Percentiles rank a stretch among this genome's conserved stretches.
Conservation (phyloP, 2,888 invertebrate genomes). For the Hoplodrina blanda region DNA sequence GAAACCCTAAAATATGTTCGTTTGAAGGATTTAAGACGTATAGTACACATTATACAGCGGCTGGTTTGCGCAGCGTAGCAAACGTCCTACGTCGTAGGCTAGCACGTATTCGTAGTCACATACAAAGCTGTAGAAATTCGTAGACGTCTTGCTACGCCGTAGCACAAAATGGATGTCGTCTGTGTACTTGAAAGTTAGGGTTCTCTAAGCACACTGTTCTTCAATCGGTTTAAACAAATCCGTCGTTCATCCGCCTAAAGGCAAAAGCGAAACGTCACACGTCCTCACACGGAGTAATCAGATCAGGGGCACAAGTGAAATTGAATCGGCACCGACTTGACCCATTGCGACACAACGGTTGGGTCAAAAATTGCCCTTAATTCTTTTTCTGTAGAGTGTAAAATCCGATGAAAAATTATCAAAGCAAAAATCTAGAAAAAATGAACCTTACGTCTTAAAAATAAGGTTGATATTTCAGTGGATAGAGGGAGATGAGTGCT, state of each 20-base stretch:
- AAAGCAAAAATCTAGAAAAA: not conserved
- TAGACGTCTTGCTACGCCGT: constrained; percentile 13
- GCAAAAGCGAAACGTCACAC: constrained; percentile 74
- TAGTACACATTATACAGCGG: too few relatives aligned
- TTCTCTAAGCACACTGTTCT: constrained; percentile 30
- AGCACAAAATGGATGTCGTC: not conserved
- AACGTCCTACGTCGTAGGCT: constrained; percentile 45
- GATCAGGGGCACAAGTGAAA: constrained; percentile 86
- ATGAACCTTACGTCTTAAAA: rapidly evolving
- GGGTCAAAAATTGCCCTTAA: constrained; percentile 50
- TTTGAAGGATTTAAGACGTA: too few relatives aligned
- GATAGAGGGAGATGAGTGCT: constrained; percentile 36
- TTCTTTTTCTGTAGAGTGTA: constrained; percentile 35
- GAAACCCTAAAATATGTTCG: too few relatives aligned
- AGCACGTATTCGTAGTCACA: not conserved
- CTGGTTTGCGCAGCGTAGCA: too few relatives aligned
- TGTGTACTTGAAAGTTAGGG: constrained; percentile 18
- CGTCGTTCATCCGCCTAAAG: constrained; percentile 52
- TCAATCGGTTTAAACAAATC: constrained; percentile 60
- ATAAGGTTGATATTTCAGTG: constrained; percentile 48
- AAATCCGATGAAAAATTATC: constrained; percentile 35
- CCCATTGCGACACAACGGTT: constrained; percentile 69
- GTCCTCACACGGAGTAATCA: constrained; percentile 83
- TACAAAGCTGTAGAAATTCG: not conserved
- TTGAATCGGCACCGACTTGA: constrained; percentile 87